phyloP scores from a whole-genome alignment of 2,888 invertebrate genomes.

The Deilephila porcellus region DNA sequence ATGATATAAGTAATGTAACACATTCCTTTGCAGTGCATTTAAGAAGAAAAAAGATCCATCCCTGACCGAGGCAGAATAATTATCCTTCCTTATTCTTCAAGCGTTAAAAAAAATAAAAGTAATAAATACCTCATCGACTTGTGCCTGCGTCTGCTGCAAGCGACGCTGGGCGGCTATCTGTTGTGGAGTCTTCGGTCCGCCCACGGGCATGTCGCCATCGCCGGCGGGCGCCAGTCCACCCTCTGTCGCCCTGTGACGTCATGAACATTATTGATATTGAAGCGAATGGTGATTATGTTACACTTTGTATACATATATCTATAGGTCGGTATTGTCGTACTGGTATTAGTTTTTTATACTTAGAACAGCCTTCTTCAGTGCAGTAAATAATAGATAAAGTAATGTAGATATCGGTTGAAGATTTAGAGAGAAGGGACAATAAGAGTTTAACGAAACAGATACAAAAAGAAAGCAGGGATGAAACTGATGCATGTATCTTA shows the following conservation, averaged over 20 bases:
- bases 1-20: too few species aligned
- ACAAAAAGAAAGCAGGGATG: too few species aligned
- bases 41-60: background rate
- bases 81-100: background rate
- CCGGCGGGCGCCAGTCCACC: constrained; percentile 87
- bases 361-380: too few species aligned
- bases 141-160: constrained; percentile 93
- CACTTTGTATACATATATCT: background rate
- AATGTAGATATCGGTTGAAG: too few species aligned
- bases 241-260: constrained; percentile 84
- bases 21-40: too few species aligned
- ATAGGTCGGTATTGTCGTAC: background rate
- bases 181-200: constrained; percentile 94
- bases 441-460: too few species aligned
- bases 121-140: constrained; percentile 89
- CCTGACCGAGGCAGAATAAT: background rate
- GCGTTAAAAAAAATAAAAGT: background rate
- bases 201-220: constrained; percentile 91
- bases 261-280: background rate
- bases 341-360: background rate
- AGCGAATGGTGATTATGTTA: background rate
- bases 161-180: constrained; percentile 93
- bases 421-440: too few species aligned
- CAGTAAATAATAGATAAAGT: too few species aligned
- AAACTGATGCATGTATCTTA: too few species aligned